Evolutionary conservation across 1,140 invertebrate genomes (phyloP), one percentile per base, ranked within the genome.

Genomic region (Cydia fagiglandana): DNA sequence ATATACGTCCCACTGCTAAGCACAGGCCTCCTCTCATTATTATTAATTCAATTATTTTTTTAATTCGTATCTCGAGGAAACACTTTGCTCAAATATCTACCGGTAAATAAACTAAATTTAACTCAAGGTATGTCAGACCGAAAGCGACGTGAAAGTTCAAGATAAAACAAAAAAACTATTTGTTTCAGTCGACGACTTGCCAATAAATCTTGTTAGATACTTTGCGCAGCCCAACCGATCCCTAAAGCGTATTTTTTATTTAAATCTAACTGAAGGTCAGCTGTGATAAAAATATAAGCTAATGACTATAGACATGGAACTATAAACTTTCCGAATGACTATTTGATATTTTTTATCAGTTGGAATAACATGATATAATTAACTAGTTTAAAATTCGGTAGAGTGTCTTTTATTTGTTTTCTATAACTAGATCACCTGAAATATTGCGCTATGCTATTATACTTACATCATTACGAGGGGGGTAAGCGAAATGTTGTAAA

Each of bases 211-310:
- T 56, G 75, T 30, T 75, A 73, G 77, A 74, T 78, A 75, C 66
- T 73, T 70, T 45, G 66, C 66, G 66, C 30, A 38, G 38, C 66
- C 66, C 66, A 38, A 70, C 30, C 66, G 34, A 73, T 64, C 68
- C 70, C 53, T 41, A 38, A 38, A 34, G 34, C 34, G 24, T 68
- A 77, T 79, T 78, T 76, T 78, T 75, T 70, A 78, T 75, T 79
- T 77, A 79, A 78, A 77, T 41, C 64, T 38, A 73, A 76, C 53
- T 73, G 76, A 68, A 74, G 76, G 76, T 64, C 61, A 34, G 73
- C 77, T 76, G 83, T 84, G 78, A 84, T 84, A 84, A 84, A 84
- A 84, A 76, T 80, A 45, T 75, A 78, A 45, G 74, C 75, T 84
- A 81, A 84, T 80, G 79, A 84, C 80, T 77, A 41, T n/a, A 76